Conservation (phyloP, 2,888 invertebrate genomes). For the Parelbella ahira region DNA sequence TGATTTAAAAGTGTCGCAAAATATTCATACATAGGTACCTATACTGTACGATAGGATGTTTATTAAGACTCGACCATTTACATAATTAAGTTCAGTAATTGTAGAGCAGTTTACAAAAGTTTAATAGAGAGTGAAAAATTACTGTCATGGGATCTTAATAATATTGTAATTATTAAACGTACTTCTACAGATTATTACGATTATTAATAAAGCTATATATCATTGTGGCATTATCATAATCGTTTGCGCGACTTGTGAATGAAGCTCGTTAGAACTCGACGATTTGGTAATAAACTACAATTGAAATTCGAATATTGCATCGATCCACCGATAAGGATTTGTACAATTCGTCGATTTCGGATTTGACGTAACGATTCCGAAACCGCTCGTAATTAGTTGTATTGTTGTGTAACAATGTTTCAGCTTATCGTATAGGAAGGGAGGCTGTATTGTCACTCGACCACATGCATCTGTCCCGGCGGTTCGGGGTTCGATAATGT, state of each 20-base stretch:
- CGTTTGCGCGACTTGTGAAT: constrained; percentile 13
- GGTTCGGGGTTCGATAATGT: constrained; percentile 33
- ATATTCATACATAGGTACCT: no score
- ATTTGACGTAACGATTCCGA: constrained; percentile 48
- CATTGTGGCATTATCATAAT: neutral
- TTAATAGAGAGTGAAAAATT: no score
- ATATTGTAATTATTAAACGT: no score
- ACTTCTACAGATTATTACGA: no score
- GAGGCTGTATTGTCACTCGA: constrained; percentile 40
- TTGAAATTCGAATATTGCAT: constrained; percentile 19
- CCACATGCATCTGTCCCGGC: constrained; percentile 63
- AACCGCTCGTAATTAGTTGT: constrained; percentile 58
- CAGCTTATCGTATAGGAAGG: constrained; percentile 38
- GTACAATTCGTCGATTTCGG: constrained; percentile 45
- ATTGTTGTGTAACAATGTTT: constrained; percentile 63
- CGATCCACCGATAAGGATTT: constrained; percentile 35
- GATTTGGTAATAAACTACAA: constrained; percentile 34
- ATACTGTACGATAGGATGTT: no score
- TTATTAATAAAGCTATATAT: no score
- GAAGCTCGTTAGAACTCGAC: constrained; percentile 21
- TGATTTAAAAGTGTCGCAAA: no score
- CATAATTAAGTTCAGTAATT: no score
- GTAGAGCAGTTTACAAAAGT: no score
- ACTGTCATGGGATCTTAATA: no score
- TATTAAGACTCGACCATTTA: no score